Percentiles rank a stretch among this genome's conserved stretches.
These are phyloP conservation scores for Pycnomerus fuliginosus DNA, from an alignment of 2,888 invertebrate genomes.

Conservation along the genomic window DNA sequence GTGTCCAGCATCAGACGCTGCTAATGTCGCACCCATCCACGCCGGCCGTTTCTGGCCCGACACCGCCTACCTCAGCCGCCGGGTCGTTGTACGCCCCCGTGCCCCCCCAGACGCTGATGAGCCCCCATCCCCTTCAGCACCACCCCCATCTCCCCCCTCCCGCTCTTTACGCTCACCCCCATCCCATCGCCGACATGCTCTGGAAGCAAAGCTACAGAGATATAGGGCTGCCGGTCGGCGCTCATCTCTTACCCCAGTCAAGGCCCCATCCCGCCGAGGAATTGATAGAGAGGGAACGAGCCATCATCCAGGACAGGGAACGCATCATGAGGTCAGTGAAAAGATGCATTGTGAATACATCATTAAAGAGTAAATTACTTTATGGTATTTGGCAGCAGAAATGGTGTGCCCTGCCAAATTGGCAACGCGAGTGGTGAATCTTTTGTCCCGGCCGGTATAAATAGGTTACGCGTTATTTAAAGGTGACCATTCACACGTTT, in stretches of 20 bases:
- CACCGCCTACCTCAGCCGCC: slow-evolving; percentile 46
- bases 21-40: slow-evolving; percentile 60
- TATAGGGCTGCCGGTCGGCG: slow-evolving; percentile 55
- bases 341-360: too few relatives aligned
- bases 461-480: too few relatives aligned
- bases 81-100: slow-evolving; percentile 39
- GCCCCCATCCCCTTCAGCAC: slow-evolving; percentile 45
- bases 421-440: too few relatives aligned
- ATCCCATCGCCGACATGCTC: slow-evolving; percentile 55
- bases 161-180: slow-evolving; percentile 43
- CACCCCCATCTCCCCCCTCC: slow-evolving; percentile 43
- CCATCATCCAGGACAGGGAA: slow-evolving; percentile 63
- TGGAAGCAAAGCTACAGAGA: slow-evolving; percentile 61
- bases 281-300: slow-evolving; percentile 55
- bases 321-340: slow-evolving; percentile 67
- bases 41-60: slow-evolving; percentile 43
- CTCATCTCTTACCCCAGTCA: slow-evolving; percentile 52
- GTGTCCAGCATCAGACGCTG: slow-evolving; percentile 61
- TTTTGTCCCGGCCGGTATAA: too few relatives aligned
- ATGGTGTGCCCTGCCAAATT: too few relatives aligned
- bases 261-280: slow-evolving; percentile 52
- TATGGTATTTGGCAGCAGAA: too few relatives aligned
- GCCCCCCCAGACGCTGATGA: slow-evolving; percentile 49
- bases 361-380: too few relatives aligned
- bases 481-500: too few relatives aligned